A percentile compares a stretch with the other conserved stretches of the same genome.
Conservation (phyloP, 64 coral and sea anemone species). For the Catalaphyllia jardinei region DNA sequence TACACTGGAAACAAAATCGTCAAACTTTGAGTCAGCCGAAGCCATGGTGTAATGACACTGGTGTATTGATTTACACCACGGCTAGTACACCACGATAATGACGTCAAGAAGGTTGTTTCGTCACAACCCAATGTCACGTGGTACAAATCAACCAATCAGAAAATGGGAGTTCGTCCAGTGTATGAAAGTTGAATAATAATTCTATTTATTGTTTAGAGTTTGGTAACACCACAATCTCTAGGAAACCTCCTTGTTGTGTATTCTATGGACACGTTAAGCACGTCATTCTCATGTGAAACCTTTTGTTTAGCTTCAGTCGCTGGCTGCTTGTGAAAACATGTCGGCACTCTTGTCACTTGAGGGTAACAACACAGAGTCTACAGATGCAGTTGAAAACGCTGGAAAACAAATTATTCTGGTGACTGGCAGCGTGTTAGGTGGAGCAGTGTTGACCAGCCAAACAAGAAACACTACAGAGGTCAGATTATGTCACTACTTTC, state of each 20-base stretch:
- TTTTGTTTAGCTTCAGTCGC: background rate
- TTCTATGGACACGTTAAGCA: background rate
- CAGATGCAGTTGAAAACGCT: background rate
- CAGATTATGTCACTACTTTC: background rate
- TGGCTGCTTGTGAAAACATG: conserved; percentile 22
- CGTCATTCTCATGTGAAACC: background rate
- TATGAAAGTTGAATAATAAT: too few relatives aligned
- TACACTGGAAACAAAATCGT: too few relatives aligned
- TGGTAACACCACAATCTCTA: too few relatives aligned
- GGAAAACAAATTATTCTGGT: background rate
- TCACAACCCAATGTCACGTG: too few relatives aligned
- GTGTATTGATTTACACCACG: too few relatives aligned
- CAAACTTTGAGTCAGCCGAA: too few relatives aligned
- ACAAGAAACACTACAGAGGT: background rate
- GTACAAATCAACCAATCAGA: too few relatives aligned
- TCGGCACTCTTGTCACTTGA: background rate
- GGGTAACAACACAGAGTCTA: background rate
- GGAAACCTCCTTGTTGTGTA: too few relatives aligned
- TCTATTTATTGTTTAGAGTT: background rate
- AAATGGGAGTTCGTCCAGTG: too few relatives aligned
- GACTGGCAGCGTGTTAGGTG: conserved; percentile 1
- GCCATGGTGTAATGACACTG: too few relatives aligned
- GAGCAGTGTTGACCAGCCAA: background rate
- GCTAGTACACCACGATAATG: too few relatives aligned
- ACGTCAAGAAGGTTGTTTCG: too few relatives aligned